These are phyloP conservation scores for Stercorarius parasiticus DNA, from an alignment of 2,113 vertebrate genomes.

Conservation along the genomic window DNA sequence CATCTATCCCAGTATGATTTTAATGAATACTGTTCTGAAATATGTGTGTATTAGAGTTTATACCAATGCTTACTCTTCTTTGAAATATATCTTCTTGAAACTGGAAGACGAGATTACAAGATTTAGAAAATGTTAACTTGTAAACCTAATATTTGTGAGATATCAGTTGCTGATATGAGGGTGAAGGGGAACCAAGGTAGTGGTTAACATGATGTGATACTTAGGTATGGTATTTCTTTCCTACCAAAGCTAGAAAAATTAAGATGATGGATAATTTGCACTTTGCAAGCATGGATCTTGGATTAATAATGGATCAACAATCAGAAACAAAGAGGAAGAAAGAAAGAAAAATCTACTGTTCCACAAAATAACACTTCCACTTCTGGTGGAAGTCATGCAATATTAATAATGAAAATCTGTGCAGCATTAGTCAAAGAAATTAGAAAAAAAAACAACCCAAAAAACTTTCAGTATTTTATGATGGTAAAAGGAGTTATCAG, in stretches of 20 bases:
- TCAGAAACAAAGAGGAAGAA: neutral
- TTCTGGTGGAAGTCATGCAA: neutral
- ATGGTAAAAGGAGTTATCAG: neutral
- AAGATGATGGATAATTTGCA: neutral
- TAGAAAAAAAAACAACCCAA: no score
- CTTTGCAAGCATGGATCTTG: neutral
- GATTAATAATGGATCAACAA: neutral
- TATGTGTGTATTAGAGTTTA: neutral
- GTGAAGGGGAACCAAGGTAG: neutral
- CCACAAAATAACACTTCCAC: neutral
- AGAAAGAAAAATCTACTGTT: neutral
- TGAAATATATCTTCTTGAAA: neutral
- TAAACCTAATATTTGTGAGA: neutral
- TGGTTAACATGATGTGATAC: neutral
- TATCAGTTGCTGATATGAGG: neutral
- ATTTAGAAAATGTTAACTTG: neutral
- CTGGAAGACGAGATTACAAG: neutral
- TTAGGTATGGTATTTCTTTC: neutral
- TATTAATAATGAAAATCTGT: neutral
- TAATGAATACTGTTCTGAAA: neutral
- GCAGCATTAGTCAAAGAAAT: neutral
- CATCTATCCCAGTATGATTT: neutral
- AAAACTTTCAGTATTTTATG: neutral
- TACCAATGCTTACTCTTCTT: neutral
- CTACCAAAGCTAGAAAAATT: neutral